Conservation (phyloP, 2,113 vertebrate species). For the Corynorhinus townsendii region DNA sequence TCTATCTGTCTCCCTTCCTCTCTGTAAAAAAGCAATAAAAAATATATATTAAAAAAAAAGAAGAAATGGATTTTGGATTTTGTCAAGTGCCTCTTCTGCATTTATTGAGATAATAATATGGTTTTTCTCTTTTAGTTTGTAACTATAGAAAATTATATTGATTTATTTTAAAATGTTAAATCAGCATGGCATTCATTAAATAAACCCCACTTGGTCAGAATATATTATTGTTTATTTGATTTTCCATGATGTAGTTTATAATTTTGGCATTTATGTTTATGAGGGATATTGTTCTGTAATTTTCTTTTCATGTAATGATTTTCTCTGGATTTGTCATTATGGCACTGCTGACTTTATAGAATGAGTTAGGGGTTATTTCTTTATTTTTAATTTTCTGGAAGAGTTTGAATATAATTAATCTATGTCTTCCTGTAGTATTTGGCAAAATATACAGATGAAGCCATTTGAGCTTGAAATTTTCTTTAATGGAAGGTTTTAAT, state of each 20-base stretch:
- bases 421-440: background rate
- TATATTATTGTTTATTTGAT: background rate
- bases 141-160: background rate
- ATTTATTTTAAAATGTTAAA: constrained; percentile 25
- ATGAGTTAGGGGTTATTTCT: background rate
- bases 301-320: background rate
- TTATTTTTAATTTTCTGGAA: background rate
- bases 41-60: no score
- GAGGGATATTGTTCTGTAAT: background rate
- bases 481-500: constrained; percentile 11
- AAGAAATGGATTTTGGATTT: background rate
- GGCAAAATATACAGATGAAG: background rate
- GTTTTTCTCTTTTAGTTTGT: background rate
- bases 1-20: no score
- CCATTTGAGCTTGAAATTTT: background rate
- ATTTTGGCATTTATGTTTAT: background rate
- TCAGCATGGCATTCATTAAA: background rate
- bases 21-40: no score
- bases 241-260: background rate
- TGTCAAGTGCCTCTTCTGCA: background rate
- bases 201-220: background rate
- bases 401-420: background rate
- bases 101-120: background rate
- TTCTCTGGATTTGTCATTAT: background rate
- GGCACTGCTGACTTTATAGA: background rate